Percentiles rank a stretch among this genome's conserved stretches.
Conservation (phyloP, 2,888 invertebrate species). For the Helicoverpa assulta region DNA sequence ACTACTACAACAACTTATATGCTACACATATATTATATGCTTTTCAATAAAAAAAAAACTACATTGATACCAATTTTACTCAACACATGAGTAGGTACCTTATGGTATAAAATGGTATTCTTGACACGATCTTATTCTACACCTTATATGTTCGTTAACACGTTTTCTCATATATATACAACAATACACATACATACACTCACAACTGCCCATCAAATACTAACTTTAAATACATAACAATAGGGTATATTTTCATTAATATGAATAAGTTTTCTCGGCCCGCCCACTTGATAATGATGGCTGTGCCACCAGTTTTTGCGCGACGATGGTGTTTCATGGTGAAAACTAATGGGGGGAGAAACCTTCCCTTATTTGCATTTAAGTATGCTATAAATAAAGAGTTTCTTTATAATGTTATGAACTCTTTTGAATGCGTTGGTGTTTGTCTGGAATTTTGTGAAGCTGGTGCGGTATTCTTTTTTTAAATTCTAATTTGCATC, state of each 20-base stretch:
- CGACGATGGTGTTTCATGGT: conserved; percentile 51
- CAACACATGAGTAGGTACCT: background rate
- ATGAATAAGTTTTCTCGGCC: conserved; percentile 15
- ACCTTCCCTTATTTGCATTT: conserved; percentile 41
- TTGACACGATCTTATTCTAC: background rate
- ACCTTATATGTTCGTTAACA: conserved; percentile 25
- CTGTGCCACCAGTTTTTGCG: conserved; percentile 47
- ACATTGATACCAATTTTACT: too few species aligned
- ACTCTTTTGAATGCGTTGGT: conserved; percentile 5
- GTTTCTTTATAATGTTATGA: conserved; percentile 11
- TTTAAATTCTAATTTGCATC: too few species aligned
- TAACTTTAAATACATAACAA: background rate
- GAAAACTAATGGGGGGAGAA: conserved; percentile 35
- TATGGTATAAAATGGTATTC: background rate
- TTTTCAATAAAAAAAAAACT: too few species aligned
- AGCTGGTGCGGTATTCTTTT: background rate
- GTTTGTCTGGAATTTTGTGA: background rate
- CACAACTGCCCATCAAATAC: background rate
- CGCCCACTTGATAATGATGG: conserved; percentile 52
- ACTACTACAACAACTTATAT: too few species aligned
- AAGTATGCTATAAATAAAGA: conserved; percentile 6
- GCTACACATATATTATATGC: too few species aligned
- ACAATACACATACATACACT: conserved; percentile 5
- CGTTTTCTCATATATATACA: conserved; percentile 11
- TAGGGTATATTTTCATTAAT: conserved; percentile 28